A percentile compares a stretch with the other conserved stretches of the same genome.
phyloP scores from a whole-genome alignment of 2,797 vertebrate genomes.

The Mus spretus region DNA sequence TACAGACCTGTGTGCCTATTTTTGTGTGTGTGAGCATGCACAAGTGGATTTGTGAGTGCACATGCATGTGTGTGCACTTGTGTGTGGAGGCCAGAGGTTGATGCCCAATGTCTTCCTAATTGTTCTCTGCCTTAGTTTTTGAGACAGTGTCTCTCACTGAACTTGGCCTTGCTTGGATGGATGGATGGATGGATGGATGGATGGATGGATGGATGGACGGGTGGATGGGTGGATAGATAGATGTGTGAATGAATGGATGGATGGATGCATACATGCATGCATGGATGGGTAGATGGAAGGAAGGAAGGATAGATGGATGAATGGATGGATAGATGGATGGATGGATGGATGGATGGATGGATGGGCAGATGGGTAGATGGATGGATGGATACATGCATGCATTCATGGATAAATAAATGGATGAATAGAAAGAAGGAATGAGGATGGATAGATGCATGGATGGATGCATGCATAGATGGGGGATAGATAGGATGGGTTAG shows the following conservation, averaged over 20 bases:
- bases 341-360: no score
- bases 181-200: background rate
- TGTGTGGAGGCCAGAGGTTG: background rate
- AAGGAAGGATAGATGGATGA: background rate
- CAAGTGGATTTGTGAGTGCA: background rate
- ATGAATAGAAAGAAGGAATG: no score
- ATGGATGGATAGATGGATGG: no score
- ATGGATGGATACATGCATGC: background rate
- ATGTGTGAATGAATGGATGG: background rate
- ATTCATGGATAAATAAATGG: rapidly evolving
- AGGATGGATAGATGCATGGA: background rate
- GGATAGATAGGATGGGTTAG: background rate
- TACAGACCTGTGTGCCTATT: background rate
- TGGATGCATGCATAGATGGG: background rate
- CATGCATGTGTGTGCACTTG: background rate
- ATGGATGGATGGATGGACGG: background rate
- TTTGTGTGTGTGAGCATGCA: background rate
- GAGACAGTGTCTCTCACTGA: background rate
- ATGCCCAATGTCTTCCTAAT: background rate
- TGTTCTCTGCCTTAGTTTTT: background rate
- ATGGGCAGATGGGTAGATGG: no score
- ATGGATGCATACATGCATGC: background rate
- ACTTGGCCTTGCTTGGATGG: background rate
- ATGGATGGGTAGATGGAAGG: no score
- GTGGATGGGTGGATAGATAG: no score